phyloP scores from a whole-genome alignment of 2,113 vertebrate genomes.

The Daubentonia madagascariensis region DNA sequence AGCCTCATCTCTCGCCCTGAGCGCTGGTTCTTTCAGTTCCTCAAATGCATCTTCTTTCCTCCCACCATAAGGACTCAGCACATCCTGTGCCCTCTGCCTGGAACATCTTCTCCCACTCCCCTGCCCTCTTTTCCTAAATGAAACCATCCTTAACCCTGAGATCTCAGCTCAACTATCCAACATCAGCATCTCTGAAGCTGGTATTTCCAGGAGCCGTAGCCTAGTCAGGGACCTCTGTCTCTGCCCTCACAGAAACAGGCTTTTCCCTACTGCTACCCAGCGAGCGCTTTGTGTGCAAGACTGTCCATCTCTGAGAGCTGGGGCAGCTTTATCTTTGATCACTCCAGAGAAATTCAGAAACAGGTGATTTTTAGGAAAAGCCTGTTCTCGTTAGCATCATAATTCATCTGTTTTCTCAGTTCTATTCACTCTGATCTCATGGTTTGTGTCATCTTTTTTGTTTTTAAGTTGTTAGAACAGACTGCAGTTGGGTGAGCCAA shows the following conservation, averaged over 20 bases:
- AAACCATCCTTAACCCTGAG: background rate
- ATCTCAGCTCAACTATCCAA: background rate
- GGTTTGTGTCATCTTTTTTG: background rate
- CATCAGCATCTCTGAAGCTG: background rate
- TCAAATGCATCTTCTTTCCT: background rate
- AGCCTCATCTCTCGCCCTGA: background rate
- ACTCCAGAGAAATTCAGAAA: background rate
- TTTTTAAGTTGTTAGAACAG: background rate
- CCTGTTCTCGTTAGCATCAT: background rate
- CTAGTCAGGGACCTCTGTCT: background rate
- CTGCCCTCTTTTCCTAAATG: background rate
- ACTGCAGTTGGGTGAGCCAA: background rate
- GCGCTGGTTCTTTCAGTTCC: background rate
- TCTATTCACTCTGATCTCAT: background rate
- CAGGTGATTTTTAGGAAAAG: background rate
- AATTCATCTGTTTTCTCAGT: background rate
- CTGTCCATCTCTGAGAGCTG: background rate
- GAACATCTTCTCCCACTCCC: background rate
- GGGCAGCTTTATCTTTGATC: background rate
- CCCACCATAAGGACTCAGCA: background rate
- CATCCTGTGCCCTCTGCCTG: background rate
- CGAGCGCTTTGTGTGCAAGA: background rate
- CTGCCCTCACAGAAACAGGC: background rate
- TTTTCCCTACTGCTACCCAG: accelerated
- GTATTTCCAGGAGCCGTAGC: background rate